phyloP scores from a whole-genome alignment of 2,113 vertebrate species.

The Grallaria varia region DNA sequence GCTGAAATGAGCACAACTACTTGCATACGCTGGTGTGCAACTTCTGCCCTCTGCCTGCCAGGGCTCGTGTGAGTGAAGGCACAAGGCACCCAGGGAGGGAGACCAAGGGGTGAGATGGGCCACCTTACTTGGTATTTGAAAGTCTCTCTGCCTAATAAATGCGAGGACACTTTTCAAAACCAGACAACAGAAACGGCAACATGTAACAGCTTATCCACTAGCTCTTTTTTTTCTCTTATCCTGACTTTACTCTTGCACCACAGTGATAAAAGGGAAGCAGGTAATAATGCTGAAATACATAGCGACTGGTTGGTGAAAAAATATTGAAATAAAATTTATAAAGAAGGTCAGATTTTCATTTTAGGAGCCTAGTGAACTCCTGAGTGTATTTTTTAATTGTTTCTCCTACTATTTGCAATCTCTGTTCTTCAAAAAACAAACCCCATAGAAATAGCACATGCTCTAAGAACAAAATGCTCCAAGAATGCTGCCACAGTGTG shows the following conservation, averaged over 20 bases:
- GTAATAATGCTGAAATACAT: not conserved
- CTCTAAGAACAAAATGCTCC: not conserved
- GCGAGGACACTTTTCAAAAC: not conserved
- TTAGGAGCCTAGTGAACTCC: not conserved
- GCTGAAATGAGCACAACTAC: not conserved
- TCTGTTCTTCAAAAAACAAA: not conserved
- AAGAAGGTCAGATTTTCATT: not conserved
- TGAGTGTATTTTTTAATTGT: not conserved
- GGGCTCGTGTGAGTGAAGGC: fast-evolving
- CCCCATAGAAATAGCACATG: not conserved
- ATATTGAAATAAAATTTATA: not conserved
- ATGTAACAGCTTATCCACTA: not conserved
- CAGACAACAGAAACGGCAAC: not conserved
- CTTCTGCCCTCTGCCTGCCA: not conserved
- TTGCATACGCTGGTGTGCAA: not conserved
- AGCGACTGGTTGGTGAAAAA: not conserved
- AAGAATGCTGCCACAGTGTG: not conserved
- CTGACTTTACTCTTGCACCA: not conserved
- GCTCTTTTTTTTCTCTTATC: not conserved
- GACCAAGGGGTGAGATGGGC: not conserved
- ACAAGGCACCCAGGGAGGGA: not conserved
- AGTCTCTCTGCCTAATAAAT: not conserved
- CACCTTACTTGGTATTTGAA: not conserved
- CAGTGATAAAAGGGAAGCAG: not conserved
- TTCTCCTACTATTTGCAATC: not conserved